Evolutionary conservation across 1,140 invertebrate species (phyloP).

Genomic region (Bactericera cockerelli): DNA sequence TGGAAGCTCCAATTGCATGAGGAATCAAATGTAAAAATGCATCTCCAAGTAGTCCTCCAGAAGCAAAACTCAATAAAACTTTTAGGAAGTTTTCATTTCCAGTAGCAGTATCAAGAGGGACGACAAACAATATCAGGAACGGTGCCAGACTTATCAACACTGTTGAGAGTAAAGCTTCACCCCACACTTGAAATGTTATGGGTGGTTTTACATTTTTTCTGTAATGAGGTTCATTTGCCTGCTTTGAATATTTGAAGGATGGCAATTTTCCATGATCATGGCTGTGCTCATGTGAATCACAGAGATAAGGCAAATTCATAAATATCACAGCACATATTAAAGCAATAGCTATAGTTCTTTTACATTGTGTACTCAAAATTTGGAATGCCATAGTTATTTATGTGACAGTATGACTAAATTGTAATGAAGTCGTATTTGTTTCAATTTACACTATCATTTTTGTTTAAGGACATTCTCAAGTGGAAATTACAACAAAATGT

Average conservation of each 20-base stretch:
- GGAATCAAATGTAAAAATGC: conserved; percentile 94
- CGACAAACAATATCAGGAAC: conserved; percentile 82
- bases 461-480: too few relatives aligned
- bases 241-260: conserved; percentile 55
- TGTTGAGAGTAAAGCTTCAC: conserved; percentile 75
- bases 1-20: conserved; percentile 56
- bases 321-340: conserved; percentile 29
- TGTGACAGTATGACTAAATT: too few relatives aligned
- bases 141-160: conserved; percentile 86
- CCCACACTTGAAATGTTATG: conserved; percentile 43
- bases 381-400: background rate
- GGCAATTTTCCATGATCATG: conserved; percentile 33
- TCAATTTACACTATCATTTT: too few relatives aligned
- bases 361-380: conserved; percentile 32
- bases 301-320: conserved; percentile 30
- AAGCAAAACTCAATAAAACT: conserved; percentile 82
- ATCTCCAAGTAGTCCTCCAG: conserved; percentile 86
- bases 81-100: conserved; percentile 73
- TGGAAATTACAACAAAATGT: too few relatives aligned
- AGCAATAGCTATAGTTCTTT: conserved; percentile 24
- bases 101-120: conserved; percentile 76
- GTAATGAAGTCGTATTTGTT: too few relatives aligned
- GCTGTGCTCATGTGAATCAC: conserved; percentile 30
- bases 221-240: conserved; percentile 39
- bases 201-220: conserved; percentile 13